phyloP scores from a whole-genome alignment of 2,888 invertebrate genomes.

The Drosophila aldrichi region DNA sequence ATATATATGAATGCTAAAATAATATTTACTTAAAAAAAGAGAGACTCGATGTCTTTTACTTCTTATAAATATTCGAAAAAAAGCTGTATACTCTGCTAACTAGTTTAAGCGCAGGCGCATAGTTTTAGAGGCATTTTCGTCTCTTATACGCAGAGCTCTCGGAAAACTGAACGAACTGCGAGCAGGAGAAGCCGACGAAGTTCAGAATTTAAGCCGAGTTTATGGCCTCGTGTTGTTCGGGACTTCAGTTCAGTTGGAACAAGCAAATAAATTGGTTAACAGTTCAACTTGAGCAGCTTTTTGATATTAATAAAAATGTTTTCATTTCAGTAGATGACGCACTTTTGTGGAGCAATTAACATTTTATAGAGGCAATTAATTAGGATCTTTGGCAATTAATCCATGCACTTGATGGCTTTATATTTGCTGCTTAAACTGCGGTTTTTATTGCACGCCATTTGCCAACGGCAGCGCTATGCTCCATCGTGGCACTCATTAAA shows the following conservation, averaged over 20 bases:
- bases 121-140: slow-evolving; percentile 21
- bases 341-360: slow-evolving; percentile 25
- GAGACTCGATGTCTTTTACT: background rate
- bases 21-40: background rate
- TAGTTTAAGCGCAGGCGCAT: slow-evolving; percentile 43
- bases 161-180: slow-evolving; percentile 46
- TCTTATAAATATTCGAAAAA: background rate
- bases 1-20: background rate
- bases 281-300: background rate
- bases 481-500: slow-evolving; percentile 52
- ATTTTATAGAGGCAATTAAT: slow-evolving; percentile 42
- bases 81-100: background rate
- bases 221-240: slow-evolving; percentile 10
- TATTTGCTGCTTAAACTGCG: slow-evolving; percentile 30
- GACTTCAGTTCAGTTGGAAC: slow-evolving; percentile 44
- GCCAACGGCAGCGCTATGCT: slow-evolving; percentile 26
- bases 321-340: slow-evolving; percentile 9
- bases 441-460: slow-evolving; percentile 42
- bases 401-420: slow-evolving; percentile 25
- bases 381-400: slow-evolving; percentile 34
- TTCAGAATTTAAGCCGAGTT: slow-evolving; percentile 14
- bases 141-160: slow-evolving; percentile 37
- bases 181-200: slow-evolving; percentile 8
- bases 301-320: background rate
- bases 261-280: slow-evolving; percentile 46